phyloP scores from a whole-genome alignment of 2,888 invertebrate genomes.

The Callinectes sapidus region DNA sequence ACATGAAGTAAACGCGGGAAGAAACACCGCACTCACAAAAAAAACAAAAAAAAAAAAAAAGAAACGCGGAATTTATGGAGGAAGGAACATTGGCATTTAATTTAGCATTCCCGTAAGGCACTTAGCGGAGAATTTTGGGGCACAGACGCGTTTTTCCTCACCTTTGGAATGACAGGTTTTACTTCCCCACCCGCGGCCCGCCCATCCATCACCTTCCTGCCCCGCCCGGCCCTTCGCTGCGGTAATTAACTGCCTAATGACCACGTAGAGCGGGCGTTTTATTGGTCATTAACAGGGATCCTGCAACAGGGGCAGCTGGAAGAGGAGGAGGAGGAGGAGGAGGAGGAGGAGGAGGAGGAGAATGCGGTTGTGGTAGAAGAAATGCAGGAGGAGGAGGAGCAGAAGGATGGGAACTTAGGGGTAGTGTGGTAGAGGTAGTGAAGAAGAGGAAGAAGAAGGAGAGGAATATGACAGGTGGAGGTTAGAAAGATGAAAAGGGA shows the following conservation, averaged over 20 bases:
- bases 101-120: not conserved
- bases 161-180: constrained; percentile 12
- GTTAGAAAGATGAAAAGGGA: too few relatives aligned
- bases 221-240: not conserved
- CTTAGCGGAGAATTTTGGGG: not conserved
- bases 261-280: not conserved
- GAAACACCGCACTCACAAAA: not conserved
- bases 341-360: constrained; percentile 17
- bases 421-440: not conserved
- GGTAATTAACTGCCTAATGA: constrained; percentile 26
- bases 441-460: too few relatives aligned
- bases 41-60: too few relatives aligned
- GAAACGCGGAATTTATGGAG: not conserved
- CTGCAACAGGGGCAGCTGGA: not conserved
- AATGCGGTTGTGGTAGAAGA: not conserved
- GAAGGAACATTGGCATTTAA: not conserved
- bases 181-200: constrained; percentile 9
- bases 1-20: not conserved
- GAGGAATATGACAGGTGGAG: too few relatives aligned
- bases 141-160: not conserved
- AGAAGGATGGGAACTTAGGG: too few relatives aligned
- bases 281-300: not conserved
- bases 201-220: constrained; percentile 23
- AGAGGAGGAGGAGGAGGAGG: constrained; percentile 15
- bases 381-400: not conserved